These are phyloP conservation scores for Sarcophaga caerulescens DNA, from an alignment of 2,888 invertebrate genomes.

Conservation along the genomic window DNA sequence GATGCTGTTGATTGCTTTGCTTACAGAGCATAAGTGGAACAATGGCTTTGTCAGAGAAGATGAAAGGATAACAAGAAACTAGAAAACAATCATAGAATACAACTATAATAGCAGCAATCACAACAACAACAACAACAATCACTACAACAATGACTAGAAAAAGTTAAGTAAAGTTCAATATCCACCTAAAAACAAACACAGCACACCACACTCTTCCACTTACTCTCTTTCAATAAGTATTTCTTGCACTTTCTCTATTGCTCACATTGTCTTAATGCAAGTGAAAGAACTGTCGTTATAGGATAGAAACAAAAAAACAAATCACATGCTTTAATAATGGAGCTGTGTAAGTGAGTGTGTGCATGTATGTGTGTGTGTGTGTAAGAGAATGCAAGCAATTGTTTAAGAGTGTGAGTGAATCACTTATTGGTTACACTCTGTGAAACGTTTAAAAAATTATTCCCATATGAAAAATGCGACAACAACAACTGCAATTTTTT, in stretches of 20 bases:
- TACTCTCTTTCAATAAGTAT: neutral
- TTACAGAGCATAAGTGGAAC: conserved; percentile 59
- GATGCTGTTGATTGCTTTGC: conserved; percentile 65
- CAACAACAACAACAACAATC: conserved; percentile 33
- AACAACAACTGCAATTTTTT: neutral
- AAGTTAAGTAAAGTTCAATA: conserved; percentile 66
- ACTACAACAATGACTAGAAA: conserved; percentile 15
- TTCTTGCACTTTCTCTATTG: neutral
- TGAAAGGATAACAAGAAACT: conserved; percentile 65
- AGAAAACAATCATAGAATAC: neutral
- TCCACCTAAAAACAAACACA: conserved; percentile 45
- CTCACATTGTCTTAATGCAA: conserved; percentile 7
- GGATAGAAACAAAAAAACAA: neutral
- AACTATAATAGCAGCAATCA: neutral
- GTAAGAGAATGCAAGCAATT: conserved; percentile 48
- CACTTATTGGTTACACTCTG: conserved; percentile 67
- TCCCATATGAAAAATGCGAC: conserved; percentile 56
- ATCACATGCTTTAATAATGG: conserved; percentile 29
- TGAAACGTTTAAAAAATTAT: conserved; percentile 67
- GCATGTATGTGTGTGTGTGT: conserved; percentile 9
- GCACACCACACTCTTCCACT: conserved; percentile 15
- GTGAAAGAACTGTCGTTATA: conserved; percentile 11
- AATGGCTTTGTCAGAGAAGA: conserved; percentile 48
- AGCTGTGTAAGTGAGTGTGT: conserved; percentile 5
- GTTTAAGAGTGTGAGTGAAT: conserved; percentile 64